Conservation (phyloP, 2,113 vertebrate genomes). For the Pao palembangensis region DNA sequence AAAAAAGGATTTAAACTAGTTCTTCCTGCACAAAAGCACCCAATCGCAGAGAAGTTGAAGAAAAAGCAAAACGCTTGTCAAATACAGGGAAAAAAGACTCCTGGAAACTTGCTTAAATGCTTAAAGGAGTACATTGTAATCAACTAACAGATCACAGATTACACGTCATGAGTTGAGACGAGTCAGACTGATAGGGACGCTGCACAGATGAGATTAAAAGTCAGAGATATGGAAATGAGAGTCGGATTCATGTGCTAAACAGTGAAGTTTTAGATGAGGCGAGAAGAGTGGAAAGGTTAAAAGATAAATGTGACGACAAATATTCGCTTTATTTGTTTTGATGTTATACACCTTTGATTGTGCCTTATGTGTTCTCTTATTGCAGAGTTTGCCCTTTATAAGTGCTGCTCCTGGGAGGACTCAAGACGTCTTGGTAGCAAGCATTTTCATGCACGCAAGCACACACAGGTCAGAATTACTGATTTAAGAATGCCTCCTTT, state of each 20-base stretch:
- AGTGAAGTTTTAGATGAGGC: not conserved
- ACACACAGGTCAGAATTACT: slow-evolving; percentile 42
- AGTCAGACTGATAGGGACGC: slow-evolving; percentile 36
- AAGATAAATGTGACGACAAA: slow-evolving; percentile 36
- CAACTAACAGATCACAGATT: slow-evolving; percentile 17
- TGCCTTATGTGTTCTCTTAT: too few species aligned
- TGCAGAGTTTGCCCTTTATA: slow-evolving; percentile 3
- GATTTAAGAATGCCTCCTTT: slow-evolving; percentile 52
- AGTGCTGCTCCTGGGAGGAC: slow-evolving; percentile 8
- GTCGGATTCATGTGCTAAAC: slow-evolving; percentile 19
- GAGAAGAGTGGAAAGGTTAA: slow-evolving; percentile 33
- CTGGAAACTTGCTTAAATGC: slow-evolving; percentile 9
- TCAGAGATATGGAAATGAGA: slow-evolving; percentile 45
- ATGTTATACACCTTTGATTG: slow-evolving; percentile 14
- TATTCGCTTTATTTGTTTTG: slow-evolving; percentile 13
- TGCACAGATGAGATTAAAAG: slow-evolving; percentile 45
- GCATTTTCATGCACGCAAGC: not conserved
- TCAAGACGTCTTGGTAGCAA: too few species aligned
- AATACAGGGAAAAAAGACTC: slow-evolving; percentile 25
- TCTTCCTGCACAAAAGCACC: slow-evolving; percentile 6
- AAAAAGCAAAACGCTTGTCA: not conserved
- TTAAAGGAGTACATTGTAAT: slow-evolving; percentile 20
- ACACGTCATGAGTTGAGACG: slow-evolving; percentile 17
- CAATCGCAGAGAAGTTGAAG: slow-evolving; percentile 7
- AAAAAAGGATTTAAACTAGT: slow-evolving; percentile 8